Evolutionary conservation across 2,888 invertebrate species (phyloP), one percentile per base, ranked within the genome.

Genomic region (Euplagia quadripunctaria): DNA sequence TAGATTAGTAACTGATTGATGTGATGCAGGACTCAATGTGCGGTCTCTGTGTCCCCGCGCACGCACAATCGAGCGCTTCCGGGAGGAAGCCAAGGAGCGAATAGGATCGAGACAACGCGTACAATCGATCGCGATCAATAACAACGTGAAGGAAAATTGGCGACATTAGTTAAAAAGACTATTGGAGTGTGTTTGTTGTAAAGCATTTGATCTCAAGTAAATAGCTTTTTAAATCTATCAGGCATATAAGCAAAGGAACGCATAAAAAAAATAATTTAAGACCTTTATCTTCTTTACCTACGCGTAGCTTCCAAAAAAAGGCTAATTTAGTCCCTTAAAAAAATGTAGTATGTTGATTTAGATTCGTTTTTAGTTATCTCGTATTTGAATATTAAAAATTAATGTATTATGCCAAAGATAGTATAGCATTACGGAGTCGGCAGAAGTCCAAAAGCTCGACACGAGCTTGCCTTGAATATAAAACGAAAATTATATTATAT

Each of bases 1-100:
- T 92, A 90, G 90, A 93, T 93, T 91, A 93, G 90, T 87, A 89
- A 86, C 86, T 93, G 93, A 94, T 93, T 93, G 90, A 91, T 89
- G 87, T 82, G 84, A 84, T 76, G 82, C 80, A 85, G 79, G 68
- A 74, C 86, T 75, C 78, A 75, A 81, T 87, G 87, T 86, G 87
- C 82, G 87, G 85, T 86, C 85, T 79, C 14, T 74, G 82, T 82
- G 84, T 83, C 82, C 83, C 58, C 79, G 79, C 79, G 77, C 69
- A 82, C 85, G 82, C 85, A 88, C 86, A 85, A 85, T 73, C 72
- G 73, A 75, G 74, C 70, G 74, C 72, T 79, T 68, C 68, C 69
- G 66, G 66, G 66, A 61, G 61, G 61, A 61, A 61, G 61, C 31
- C 14, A 31, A 64, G 55, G 68, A 63, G 64, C 16, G 42, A 46